Evolutionary conservation across 2,797 vertebrate genomes (phyloP), one percentile per base, ranked within the genome.

Genomic region (Schizothorax lantsangensis): DNA sequence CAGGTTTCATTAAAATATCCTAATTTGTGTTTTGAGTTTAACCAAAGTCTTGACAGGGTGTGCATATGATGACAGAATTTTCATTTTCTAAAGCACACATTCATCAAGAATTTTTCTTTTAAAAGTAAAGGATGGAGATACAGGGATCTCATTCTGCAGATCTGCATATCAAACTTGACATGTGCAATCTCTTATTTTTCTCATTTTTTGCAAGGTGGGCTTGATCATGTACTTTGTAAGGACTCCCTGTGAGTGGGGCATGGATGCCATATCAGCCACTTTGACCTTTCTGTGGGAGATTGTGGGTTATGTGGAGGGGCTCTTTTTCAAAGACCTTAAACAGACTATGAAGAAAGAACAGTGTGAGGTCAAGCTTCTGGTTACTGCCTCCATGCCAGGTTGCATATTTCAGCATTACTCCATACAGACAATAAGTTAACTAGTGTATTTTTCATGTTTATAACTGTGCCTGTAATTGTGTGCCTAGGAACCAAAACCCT

Each of bases 321-420:
- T 99, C 3, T 99, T 99, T 95, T 99, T 99, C 92, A 99, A 99
- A 91, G 98, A 99, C 87, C 96, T 99, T 86, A 99, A 99, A 91
- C 98, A 99, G 95, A 99, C 98, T 64, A 99, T 99, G 98, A 99
- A 99, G 95, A 99, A 99, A 90, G 98, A 99, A 87, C 98, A 99
- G 89, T 99, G 98, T 89, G 98, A 99, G 92, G 98, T 99, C 85
- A 99, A 99, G 84, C 95, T 99, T 77, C 93, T 99, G 88, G 98
- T 99, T 85, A 99, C 98, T 0, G 98, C 98, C 0, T 99, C 98
- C 0, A 99, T 99, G 98, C 98, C 98, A 95, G 98, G 98, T 99
- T 84, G 26, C 91, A 84, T 21, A 30, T 52, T 72, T 80, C 21
- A 33, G 4, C 64, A 15, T 36, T 10, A 23, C 52, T 49, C 6